Evolutionary conservation across 2,797 vertebrate genomes (phyloP), one percentile per base, ranked within the genome.

Genomic region (Etheostoma perlongum): DNA sequence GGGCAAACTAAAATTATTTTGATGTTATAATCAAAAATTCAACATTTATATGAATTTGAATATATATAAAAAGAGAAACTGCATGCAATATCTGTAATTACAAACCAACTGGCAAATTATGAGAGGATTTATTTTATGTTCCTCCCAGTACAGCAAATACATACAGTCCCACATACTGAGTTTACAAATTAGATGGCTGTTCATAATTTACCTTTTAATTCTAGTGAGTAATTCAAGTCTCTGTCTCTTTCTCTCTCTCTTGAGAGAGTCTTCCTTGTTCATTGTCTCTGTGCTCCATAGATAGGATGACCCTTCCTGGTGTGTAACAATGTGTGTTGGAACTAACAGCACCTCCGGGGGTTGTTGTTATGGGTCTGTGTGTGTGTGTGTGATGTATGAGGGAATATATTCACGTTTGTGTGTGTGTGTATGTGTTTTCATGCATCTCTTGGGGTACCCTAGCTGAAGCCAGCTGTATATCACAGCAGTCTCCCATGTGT

Each of bases 391-490:
- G 78, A 74, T 88, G 81, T 75, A 84, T 79, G 69, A 79, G 25
- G 30, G 79, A 83, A 89, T 87, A 84, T 88, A 75, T 83, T 40
- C 75, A 19, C 30, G 16, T 40, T 63, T 74, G 60, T 84, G 70
- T 76, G 65, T 80, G 66, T 77, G 52, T 27, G 27, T 27, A 4
- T 40, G 36, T 40, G 36, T 91, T 90, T 93, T 90, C 86, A 91
- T 93, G 85, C 81, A 86, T 92, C 92, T 93, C 91, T 88, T 71
- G 89, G 89, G 92, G 86, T 89, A 82, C 72, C 79, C 78, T 74
- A 67, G 79, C 88, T 84, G 86, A 91, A 91, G 84, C 81, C 87
- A 91, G 92, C 90, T 91, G 91, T 92, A 93, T 90, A 92, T 93
- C 90, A 92, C 91, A 82, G 79, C 74, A 76, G 74, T 83, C 81